phyloP scores from a whole-genome alignment of 35 echinoderm and acorn worm species.

The Lytechinus variegatus region DNA sequence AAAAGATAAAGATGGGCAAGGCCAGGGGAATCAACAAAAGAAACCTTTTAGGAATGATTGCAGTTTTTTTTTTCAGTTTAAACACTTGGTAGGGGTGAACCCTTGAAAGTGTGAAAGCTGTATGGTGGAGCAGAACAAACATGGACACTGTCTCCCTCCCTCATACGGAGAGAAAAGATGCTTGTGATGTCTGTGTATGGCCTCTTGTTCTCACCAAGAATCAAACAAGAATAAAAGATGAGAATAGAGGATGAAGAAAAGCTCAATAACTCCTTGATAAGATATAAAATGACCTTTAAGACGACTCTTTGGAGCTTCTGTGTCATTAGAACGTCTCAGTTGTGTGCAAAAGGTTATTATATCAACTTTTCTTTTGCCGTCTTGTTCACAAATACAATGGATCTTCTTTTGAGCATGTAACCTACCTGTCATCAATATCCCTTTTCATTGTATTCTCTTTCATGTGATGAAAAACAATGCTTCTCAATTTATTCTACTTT shows the following conservation, averaged over 20 bases:
- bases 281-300: slow-evolving; percentile 14
- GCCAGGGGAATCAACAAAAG: background rate
- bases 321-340: background rate
- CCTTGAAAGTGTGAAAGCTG: background rate
- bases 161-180: background rate
- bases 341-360: background rate
- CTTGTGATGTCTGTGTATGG: background rate
- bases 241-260: background rate
- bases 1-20: background rate
- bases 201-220: background rate
- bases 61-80: background rate
- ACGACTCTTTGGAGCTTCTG: background rate
- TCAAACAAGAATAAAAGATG: background rate
- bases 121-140: background rate
- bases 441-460: background rate
- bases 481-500: background rate
- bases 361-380: background rate
- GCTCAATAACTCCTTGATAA: background rate
- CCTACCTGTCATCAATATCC: background rate
- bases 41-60: slow-evolving; percentile 12
- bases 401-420: background rate
- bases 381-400: background rate
- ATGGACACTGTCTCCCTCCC: background rate
- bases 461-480: background rate
- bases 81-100: background rate